These are phyloP conservation scores for Phainopepla nitens DNA, from an alignment of 2,113 vertebrate species.

Conservation along the genomic window DNA sequence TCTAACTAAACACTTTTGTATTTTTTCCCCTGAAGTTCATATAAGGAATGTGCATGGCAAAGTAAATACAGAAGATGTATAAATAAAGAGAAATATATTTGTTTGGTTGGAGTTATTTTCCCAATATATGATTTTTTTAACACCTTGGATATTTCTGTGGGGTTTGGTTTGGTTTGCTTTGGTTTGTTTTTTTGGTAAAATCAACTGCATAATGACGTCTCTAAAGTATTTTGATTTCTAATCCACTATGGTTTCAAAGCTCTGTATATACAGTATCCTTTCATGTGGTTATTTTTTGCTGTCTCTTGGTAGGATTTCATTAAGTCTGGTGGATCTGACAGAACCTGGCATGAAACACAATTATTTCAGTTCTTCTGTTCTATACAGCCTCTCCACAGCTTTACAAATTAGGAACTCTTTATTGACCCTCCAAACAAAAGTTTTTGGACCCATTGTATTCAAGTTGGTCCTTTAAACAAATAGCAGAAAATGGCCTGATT, in stretches of 20 bases:
- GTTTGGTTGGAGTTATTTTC: accelerated
- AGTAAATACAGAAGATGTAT: background rate
- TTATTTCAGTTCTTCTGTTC: background rate
- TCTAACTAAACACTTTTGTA: background rate
- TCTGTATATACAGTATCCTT: background rate
- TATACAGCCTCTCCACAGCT: background rate
- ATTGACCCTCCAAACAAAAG: background rate
- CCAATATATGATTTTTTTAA: background rate
- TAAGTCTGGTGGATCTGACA: background rate
- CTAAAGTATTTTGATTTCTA: background rate
- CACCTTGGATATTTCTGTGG: background rate
- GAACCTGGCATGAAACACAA: background rate
- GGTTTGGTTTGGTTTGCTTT: no score
- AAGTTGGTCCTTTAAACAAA: background rate
- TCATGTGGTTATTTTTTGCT: background rate
- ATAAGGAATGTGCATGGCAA: background rate
- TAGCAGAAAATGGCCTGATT: background rate
- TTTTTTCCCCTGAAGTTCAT: background rate
- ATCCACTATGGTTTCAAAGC: background rate
- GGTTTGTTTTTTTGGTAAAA: background rate
- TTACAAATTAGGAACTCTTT: background rate
- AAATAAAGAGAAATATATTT: background rate
- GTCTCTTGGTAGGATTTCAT: background rate
- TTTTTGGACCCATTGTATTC: background rate
- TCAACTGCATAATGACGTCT: background rate